Percentiles rank a stretch among this genome's conserved stretches.
Conservation (phyloP, 2,888 invertebrate species). For the Amblyjoppa proteus region DNA sequence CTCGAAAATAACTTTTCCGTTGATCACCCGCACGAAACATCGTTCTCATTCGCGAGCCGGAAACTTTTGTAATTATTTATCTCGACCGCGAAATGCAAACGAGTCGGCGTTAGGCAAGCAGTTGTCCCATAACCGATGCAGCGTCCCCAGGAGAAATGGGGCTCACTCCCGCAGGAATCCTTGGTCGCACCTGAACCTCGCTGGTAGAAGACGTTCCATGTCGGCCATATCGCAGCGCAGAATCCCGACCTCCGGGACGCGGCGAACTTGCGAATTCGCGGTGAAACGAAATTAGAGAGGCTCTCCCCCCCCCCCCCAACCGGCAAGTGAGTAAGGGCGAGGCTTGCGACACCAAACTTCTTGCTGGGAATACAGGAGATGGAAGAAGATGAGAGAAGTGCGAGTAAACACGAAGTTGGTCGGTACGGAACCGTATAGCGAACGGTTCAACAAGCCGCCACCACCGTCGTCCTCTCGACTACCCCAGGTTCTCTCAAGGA, state of each 20-base stretch:
- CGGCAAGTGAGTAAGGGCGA: conserved; percentile 24
- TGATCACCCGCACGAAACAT: background rate
- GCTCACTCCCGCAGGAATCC: background rate
- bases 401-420: conserved; percentile 52
- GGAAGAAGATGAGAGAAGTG: conserved; percentile 14
- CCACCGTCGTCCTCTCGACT: background rate
- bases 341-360: background rate
- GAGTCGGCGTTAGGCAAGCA: background rate
- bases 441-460: conserved; percentile 52
- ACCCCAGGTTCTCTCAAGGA: conserved; percentile 46
- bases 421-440: conserved; percentile 29
- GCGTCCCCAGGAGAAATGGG: background rate
- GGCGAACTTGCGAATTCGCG: conserved; percentile 61
- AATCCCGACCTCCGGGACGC: conserved; percentile 56
- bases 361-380: background rate
- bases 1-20: background rate
- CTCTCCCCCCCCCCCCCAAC: conserved; percentile 1
- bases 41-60: background rate
- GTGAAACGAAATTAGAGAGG: conserved; percentile 64
- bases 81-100: background rate
- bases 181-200: background rate
- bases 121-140: background rate
- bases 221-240: conserved; percentile 37
- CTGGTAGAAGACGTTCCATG: conserved; percentile 38
- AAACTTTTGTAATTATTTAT: conserved; percentile 11